Percentiles rank a stretch among this genome's conserved stretches.
phyloP scores from a whole-genome alignment of 2,113 vertebrate genomes.

The Odocoileus virginianus region DNA sequence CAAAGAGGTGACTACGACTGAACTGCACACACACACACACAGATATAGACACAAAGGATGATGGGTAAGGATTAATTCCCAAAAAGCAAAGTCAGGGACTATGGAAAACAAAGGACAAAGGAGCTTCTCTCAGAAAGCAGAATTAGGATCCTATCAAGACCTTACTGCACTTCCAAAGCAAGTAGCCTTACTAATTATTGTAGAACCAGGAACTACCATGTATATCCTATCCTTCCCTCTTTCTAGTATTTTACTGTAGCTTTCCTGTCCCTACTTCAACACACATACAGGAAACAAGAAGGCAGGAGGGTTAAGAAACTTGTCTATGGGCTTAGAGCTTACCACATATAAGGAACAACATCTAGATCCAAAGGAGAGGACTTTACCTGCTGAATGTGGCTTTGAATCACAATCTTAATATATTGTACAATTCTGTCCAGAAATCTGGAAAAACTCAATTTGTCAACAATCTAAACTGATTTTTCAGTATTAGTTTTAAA shows the following conservation, averaged over 20 bases:
- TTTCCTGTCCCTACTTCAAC: background rate
- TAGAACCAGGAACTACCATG: background rate
- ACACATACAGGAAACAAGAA: background rate
- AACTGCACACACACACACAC: background rate
- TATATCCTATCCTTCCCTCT: background rate
- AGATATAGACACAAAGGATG: background rate
- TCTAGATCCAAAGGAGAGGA: background rate
- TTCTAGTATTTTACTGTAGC: background rate
- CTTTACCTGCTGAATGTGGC: background rate
- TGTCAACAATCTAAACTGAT: background rate
- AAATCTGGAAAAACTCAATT: background rate
- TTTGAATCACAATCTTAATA: background rate
- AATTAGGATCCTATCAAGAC: background rate
- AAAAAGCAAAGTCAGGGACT: background rate
- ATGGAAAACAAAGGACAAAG: background rate
- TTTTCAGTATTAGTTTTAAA: constrained; percentile 2
- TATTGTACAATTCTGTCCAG: background rate
- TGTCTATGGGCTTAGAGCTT: background rate
- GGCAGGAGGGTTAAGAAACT: background rate
- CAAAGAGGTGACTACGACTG: background rate
- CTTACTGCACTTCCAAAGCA: background rate
- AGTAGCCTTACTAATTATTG: background rate
- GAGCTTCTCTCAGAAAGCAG: background rate
- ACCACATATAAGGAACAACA: background rate
- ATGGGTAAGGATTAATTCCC: background rate